These are phyloP conservation scores for Phalangium opilio DNA, from an alignment of 2,888 invertebrate genomes.

Conservation along the genomic window DNA sequence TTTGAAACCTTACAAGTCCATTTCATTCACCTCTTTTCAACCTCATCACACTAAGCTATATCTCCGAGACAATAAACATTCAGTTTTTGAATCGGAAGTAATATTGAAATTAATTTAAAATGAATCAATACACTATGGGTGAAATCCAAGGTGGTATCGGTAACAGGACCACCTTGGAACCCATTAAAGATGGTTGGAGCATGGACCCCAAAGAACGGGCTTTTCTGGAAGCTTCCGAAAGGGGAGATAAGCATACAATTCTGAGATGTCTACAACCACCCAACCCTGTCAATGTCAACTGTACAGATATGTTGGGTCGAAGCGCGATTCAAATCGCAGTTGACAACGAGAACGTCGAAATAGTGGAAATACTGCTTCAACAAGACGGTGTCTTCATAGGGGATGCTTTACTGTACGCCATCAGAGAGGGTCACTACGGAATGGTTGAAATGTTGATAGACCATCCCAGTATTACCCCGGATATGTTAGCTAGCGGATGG, in stretches of 20 bases:
- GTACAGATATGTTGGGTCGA: conserved; percentile 39
- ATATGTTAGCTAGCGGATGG: conserved; percentile 40
- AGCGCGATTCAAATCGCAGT: conserved; percentile 38
- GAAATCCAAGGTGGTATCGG: no score
- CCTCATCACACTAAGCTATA: no score
- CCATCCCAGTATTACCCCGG: conserved; percentile 35
- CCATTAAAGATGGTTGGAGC: conserved; percentile 27
- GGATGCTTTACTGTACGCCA: conserved; percentile 39
- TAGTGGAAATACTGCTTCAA: conserved; percentile 37
- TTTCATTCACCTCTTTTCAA: no score
- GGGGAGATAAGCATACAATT: conserved; percentile 39
- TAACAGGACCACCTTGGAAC: conserved; percentile 20
- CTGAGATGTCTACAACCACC: conserved; percentile 32
- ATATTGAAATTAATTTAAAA: no score
- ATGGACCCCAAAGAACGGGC: conserved; percentile 33
- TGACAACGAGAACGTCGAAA: conserved; percentile 40
- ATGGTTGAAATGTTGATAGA: conserved; percentile 41
- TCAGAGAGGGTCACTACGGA: conserved; percentile 37
- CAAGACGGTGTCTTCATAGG: conserved; percentile 28
- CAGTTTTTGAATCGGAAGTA: no score
- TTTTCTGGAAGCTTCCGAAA: conserved; percentile 39
- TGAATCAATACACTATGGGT: no score
- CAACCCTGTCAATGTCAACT: conserved; percentile 34
- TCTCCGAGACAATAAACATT: no score
- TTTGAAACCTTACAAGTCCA: no score